phyloP scores from a whole-genome alignment of 2,113 vertebrate genomes.

The Ochotona princeps region DNA sequence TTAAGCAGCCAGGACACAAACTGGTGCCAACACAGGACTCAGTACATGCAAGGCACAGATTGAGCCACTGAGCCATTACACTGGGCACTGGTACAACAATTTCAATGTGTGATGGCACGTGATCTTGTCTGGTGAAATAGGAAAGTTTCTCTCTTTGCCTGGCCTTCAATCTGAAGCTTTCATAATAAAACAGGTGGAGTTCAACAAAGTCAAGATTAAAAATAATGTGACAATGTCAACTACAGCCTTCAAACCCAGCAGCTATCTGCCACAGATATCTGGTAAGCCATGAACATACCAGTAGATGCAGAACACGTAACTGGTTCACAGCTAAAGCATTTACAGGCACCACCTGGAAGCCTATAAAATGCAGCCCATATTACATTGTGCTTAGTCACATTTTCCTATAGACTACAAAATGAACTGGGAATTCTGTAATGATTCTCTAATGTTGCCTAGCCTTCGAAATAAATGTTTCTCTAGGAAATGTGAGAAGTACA shows the following conservation, averaged over 20 bases:
- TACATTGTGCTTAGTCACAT: background rate
- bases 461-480: background rate
- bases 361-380: background rate
- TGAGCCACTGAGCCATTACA: no score
- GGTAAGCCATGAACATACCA: background rate
- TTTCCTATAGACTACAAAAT: slow-evolving; percentile 10
- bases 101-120: background rate
- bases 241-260: background rate
- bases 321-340: background rate
- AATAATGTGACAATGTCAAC: background rate
- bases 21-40: no score
- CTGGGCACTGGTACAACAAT: background rate
- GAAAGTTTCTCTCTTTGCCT: background rate
- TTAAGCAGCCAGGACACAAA: no score
- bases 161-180: background rate
- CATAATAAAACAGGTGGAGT: background rate
- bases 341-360: background rate
- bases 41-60: no score
- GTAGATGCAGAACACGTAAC: background rate
- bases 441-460: background rate
- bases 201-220: background rate
- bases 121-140: background rate
- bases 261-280: background rate
- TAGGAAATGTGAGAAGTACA: background rate
- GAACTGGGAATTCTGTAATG: background rate